Conservation (phyloP, 2,888 invertebrate genomes). For the Xanthostigma xanthostigma region DNA sequence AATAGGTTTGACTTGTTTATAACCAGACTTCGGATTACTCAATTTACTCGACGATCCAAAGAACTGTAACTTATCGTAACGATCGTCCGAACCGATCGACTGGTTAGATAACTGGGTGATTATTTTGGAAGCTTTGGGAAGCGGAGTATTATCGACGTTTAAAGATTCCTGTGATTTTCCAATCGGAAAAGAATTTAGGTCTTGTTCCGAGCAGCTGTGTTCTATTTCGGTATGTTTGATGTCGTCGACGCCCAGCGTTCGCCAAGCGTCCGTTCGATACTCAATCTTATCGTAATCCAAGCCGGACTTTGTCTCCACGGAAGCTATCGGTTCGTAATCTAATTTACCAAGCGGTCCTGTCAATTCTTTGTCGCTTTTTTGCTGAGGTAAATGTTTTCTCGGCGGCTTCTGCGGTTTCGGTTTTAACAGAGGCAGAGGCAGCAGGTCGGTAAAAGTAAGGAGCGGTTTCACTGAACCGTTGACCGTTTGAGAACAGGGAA, state of each 20-base stretch:
- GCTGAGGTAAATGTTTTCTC: constrained; percentile 13
- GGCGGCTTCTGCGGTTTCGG: constrained; percentile 16
- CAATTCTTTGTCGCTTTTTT: constrained; percentile 8
- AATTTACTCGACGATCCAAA: constrained; percentile 60
- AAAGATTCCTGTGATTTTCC: constrained; percentile 20
- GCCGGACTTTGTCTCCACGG: constrained; percentile 20
- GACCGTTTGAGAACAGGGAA: constrained; percentile 13
- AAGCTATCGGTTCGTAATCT: constrained; percentile 33
- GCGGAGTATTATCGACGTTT: constrained; percentile 32
- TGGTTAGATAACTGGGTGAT: constrained; percentile 26
- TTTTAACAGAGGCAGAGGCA: not conserved
- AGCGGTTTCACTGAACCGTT: no score
- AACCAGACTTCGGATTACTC: constrained; percentile 45
- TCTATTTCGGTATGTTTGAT: constrained; percentile 51
- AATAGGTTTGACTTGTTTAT: constrained; percentile 53
- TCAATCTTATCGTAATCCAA: constrained; percentile 62
- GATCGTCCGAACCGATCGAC: constrained; percentile 31
- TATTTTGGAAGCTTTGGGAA: constrained; percentile 36
- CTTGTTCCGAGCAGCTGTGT: constrained; percentile 20
- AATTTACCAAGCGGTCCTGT: constrained; percentile 22
- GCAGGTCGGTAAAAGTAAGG: no score
- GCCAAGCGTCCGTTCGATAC: constrained; percentile 66
- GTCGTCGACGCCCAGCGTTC: constrained; percentile 59
- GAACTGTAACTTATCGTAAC: constrained; percentile 69
- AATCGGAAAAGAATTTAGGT: constrained; percentile 25